Conservation (phyloP, 2,113 vertebrate species). For the Brienomyrus brachyistius region DNA sequence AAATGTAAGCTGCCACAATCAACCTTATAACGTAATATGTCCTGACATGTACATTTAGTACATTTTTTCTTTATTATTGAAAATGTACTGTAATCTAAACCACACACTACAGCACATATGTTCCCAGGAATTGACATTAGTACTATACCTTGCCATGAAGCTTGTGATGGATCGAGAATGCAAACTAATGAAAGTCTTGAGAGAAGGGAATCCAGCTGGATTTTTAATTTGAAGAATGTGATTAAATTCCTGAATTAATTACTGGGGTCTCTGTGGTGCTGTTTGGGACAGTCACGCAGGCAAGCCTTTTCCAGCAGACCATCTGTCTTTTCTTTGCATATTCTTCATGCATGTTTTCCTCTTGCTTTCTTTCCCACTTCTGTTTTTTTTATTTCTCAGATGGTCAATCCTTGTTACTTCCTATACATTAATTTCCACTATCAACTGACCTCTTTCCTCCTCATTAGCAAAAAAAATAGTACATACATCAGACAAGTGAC, state of each 20-base stretch:
- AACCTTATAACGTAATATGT: background rate
- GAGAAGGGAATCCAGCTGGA: constrained; percentile 61
- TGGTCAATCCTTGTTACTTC: background rate
- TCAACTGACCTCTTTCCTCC: background rate
- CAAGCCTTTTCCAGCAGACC: constrained; percentile 64
- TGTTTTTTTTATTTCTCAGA: background rate
- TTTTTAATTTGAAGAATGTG: constrained; percentile 74
- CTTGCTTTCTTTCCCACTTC: background rate
- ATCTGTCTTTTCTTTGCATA: constrained; percentile 65
- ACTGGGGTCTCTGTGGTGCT: constrained; percentile 65
- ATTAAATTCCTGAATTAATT: constrained; percentile 76
- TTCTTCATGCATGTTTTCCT: constrained; percentile 38
- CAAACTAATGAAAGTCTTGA: background rate
- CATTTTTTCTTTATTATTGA: background rate
- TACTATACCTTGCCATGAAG: background rate
- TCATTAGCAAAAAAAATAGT: background rate
- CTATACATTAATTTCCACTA: background rate
- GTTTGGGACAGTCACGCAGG: constrained; percentile 66
- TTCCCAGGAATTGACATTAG: background rate
- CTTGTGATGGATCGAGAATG: background rate
- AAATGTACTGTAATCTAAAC: background rate
- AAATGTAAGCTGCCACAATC: background rate
- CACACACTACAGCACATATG: background rate
- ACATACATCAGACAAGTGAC: background rate
- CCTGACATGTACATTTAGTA: background rate